Percentiles rank a stretch among this genome's conserved stretches.
Conservation (phyloP, 2,888 invertebrate species). For the Calameuta idolon region DNA sequence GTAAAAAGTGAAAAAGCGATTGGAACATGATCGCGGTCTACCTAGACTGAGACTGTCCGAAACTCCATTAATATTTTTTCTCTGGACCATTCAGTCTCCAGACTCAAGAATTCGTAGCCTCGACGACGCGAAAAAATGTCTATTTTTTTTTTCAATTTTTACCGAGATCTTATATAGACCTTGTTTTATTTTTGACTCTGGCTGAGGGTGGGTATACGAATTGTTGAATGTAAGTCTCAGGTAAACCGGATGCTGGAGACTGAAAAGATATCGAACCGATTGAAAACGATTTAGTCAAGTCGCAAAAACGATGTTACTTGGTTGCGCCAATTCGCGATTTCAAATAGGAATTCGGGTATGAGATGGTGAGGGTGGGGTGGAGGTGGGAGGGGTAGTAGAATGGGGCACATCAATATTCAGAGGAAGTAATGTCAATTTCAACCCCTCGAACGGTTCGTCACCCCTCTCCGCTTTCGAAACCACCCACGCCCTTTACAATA, state of each 20-base stretch:
- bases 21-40: neutral
- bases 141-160: neutral
- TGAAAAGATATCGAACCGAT: slow-evolving; percentile 27
- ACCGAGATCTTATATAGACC: neutral
- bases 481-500: slow-evolving; percentile 31
- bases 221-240: no score
- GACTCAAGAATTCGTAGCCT: no score
- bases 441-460: slow-evolving; percentile 22
- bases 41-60: neutral
- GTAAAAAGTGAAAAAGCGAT: neutral
- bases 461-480: slow-evolving; percentile 12
- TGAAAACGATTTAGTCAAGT: slow-evolving; percentile 42
- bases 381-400: neutral
- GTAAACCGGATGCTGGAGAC: neutral
- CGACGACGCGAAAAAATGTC: neutral
- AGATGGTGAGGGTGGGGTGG: neutral
- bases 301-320: neutral
- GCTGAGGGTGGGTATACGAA: no score
- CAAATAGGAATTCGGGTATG: neutral
- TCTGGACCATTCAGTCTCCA: neutral
- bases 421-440: slow-evolving; percentile 38
- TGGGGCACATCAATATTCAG: slow-evolving; percentile 40
- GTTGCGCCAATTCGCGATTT: slow-evolving; percentile 6
- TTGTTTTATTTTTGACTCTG: neutral
- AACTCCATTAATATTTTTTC: neutral